phyloP scores from a whole-genome alignment of 1,140 invertebrate genomes.

The Saccostrea cuccullata region DNA sequence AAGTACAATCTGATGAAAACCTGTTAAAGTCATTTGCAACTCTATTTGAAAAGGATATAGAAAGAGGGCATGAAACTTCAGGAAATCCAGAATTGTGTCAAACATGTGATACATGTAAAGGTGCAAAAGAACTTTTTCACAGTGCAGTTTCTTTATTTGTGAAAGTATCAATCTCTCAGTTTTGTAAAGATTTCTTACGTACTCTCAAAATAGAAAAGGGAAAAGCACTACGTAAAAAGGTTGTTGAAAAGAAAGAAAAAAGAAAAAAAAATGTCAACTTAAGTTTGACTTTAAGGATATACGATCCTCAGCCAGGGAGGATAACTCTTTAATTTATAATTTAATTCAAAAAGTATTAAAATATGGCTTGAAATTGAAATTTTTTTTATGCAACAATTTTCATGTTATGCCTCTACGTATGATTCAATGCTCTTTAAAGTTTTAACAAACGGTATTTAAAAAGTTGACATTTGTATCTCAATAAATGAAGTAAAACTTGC shows the following conservation, averaged over 20 bases:
- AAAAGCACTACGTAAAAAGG: slow-evolving; percentile 47
- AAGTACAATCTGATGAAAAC: neutral
- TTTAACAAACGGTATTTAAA: too few relatives aligned
- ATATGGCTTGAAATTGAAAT: too few relatives aligned
- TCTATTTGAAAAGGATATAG: neutral
- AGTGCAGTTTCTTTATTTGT: slow-evolving; percentile 40
- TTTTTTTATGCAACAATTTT: too few relatives aligned
- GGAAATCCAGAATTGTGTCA: neutral
- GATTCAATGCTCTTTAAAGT: too few relatives aligned
- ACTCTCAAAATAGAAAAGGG: slow-evolving; percentile 39
- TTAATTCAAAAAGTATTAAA: too few relatives aligned
- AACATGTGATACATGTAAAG: slow-evolving; percentile 12
- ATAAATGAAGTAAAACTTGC: too few relatives aligned
- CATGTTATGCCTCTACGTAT: too few relatives aligned
- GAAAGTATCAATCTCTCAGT: slow-evolving; percentile 45
- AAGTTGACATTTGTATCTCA: too few relatives aligned
- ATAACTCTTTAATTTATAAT: too few relatives aligned
- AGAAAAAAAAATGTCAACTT: neutral
- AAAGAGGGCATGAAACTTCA: neutral
- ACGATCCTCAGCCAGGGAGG: too few relatives aligned
- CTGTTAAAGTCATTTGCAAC: neutral
- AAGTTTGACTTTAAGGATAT: too few relatives aligned
- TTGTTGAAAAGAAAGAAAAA: slow-evolving; percentile 27
- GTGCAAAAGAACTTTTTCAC: neutral
- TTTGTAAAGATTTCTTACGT: slow-evolving; percentile 46